Percentiles rank a stretch among this genome's conserved stretches.
These are phyloP conservation scores for Bucorvus abyssinicus DNA, from an alignment of 2,797 vertebrate genomes.

Conservation along the genomic window DNA sequence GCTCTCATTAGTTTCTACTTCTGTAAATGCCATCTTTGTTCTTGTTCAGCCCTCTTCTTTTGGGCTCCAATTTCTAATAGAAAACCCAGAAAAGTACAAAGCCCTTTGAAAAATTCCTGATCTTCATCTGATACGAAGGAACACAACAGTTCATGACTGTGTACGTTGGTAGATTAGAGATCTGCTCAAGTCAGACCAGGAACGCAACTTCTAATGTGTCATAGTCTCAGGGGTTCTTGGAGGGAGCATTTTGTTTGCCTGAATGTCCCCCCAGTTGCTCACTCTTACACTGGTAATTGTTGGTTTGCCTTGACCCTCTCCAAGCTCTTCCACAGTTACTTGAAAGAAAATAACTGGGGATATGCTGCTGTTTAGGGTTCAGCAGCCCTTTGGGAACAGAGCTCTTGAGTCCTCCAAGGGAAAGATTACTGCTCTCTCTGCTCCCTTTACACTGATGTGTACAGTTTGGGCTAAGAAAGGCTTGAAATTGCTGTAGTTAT, in stretches of 20 bases:
- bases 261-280: not conserved
- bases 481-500: not conserved
- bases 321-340: not conserved
- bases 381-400: not conserved
- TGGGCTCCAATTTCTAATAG: not conserved
- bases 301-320: not conserved
- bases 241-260: not conserved
- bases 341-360: not conserved
- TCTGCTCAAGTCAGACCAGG: not conserved
- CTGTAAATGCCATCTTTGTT: constrained; percentile 17
- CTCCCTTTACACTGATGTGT: not conserved
- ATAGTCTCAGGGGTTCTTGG: not conserved
- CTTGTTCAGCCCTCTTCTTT: not conserved
- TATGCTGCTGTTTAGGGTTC: not conserved
- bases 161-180: not conserved
- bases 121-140: not conserved
- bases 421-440: not conserved
- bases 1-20: not conserved
- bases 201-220: not conserved
- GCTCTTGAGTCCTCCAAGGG: not conserved
- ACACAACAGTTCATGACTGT: not conserved
- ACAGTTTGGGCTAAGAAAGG: not conserved
- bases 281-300: not conserved
- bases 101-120: not conserved
- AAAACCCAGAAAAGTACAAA: not conserved